Evolutionary conservation across 2,113 vertebrate genomes (phyloP), one percentile per base, ranked within the genome.

Genomic region (Galeopterus variegatus): DNA sequence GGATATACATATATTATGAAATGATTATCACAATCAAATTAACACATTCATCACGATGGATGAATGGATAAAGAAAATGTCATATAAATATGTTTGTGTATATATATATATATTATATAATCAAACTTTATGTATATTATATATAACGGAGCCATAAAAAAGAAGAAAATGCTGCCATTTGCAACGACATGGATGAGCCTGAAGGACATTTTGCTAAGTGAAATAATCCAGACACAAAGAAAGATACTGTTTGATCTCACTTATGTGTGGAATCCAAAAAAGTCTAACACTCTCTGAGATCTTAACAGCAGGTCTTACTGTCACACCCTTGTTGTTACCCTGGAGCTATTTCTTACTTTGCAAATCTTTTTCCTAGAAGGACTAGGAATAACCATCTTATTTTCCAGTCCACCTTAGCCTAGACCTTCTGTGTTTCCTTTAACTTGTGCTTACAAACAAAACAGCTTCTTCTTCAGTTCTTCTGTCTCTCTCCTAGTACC

Each of bases 331-430:
- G 31, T 23, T 90, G 14, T 52, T 80, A 83, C 11, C n/a, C 56
- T n/a, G n/a, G 79, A 36, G 21, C n/a, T 50, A 6, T 41, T 41
- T 93, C 45, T 94, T 88, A 41, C 76, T 91, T 83, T n/a, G 76
- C 21, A 84, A n/a, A 69, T 69, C 12, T 80, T 75, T 65, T 92
- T 83, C 18, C 69, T 48, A 8, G 45, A 67, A 50, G 88, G 19
- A 70, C 5, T 28, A 62, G 50, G 12, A 52, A 36, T 90, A 73
- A 76, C 19, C 12, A 21, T 48, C 2, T 8, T 80, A 58, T 60
- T 73, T 76, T 67, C 70, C 41, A 60, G 3, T 41, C 50, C 18
- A 8, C 45, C 15, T 19, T 19, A 52, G 72, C 26, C 73, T 6
- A 41, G 21, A 41, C 5, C 31, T 26, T 62, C 4, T 23, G 1